Evolutionary conservation across 35 echinoderm and acorn worm genomes (phyloP).

Genomic region (Apostichopus californicus): DNA sequence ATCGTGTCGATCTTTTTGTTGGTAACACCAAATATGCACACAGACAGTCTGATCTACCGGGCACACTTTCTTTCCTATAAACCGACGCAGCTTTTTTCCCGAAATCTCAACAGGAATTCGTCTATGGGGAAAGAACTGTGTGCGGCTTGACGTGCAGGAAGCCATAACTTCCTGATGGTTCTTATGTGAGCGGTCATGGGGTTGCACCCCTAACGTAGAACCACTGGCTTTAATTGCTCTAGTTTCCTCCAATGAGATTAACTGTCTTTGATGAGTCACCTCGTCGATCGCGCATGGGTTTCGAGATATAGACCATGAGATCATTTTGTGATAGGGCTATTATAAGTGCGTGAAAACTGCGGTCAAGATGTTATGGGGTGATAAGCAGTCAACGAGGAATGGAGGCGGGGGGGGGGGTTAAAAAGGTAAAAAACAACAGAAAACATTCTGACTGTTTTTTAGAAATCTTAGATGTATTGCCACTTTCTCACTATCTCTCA

Average conservation of each 20-base stretch:
- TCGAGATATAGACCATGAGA: too few species aligned
- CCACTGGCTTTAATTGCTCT: neutral
- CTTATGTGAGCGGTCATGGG: slow-evolving; percentile 3
- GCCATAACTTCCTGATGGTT: neutral
- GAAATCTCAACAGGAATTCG: slow-evolving; percentile 34
- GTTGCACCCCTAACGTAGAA: slow-evolving; percentile 10
- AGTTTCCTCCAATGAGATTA: slow-evolving; percentile 47
- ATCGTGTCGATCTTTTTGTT: neutral
- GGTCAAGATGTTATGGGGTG: too few species aligned
- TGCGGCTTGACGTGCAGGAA: slow-evolving; percentile 30
- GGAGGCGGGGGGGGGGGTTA: too few species aligned
- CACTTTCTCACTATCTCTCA: too few species aligned
- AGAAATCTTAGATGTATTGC: too few species aligned
- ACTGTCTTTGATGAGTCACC: neutral
- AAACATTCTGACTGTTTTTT: too few species aligned
- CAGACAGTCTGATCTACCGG: neutral
- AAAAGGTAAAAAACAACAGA: too few species aligned
- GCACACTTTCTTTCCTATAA: neutral
- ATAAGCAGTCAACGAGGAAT: too few species aligned
- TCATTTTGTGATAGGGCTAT: too few species aligned
- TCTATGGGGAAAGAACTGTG: neutral
- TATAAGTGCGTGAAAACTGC: too few species aligned
- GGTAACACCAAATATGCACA: neutral
- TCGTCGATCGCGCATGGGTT: too few species aligned
- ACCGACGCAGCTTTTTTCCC: slow-evolving; percentile 6